A percentile compares a stretch with the other conserved stretches of the same genome.
Evolutionary conservation across 2,113 vertebrate genomes (phyloP).

Genomic region (Labeo rohita): DNA sequence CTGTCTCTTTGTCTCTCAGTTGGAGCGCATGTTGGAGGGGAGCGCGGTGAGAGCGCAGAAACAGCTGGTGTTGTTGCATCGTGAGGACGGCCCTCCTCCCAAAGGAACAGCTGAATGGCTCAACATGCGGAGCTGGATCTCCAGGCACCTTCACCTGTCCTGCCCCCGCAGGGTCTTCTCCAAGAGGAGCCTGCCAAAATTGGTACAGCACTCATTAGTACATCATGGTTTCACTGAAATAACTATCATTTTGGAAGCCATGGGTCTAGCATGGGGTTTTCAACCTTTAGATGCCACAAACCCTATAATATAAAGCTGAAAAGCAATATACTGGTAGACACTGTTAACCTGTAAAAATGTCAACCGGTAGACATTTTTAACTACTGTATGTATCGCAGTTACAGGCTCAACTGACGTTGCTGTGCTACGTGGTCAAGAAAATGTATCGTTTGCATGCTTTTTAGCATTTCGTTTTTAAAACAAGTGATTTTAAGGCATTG

Average conservation of each 20-base stretch:
- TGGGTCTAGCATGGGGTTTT: not conserved
- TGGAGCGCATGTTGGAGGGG: slow-evolving; percentile 93
- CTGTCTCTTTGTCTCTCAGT: slow-evolving; percentile 65
- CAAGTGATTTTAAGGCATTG: too few species aligned
- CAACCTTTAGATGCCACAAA: not conserved
- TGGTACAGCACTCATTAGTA: slow-evolving; percentile 75
- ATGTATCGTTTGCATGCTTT: too few species aligned
- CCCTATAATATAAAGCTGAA: not conserved
- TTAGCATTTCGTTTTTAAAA: too few species aligned
- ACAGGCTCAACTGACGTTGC: too few species aligned
- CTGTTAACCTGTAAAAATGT: too few species aligned
- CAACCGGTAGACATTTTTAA: too few species aligned
- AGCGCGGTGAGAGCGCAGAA: slow-evolving; percentile 91
- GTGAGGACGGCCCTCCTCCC: slow-evolving; percentile 86
- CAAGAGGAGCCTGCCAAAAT: slow-evolving; percentile 85
- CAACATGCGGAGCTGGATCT: slow-evolving; percentile 96
- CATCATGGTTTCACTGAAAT: not conserved
- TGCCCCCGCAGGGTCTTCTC: slow-evolving; percentile 92
- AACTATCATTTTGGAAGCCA: not conserved
- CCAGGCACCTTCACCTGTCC: slow-evolving; percentile 89
- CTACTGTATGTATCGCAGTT: too few species aligned
- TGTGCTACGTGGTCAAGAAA: too few species aligned
- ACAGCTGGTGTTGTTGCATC: slow-evolving; percentile 88
- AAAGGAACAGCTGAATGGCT: slow-evolving; percentile 90
- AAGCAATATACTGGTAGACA: not conserved